Base-by-base conservation (phyloP, 2,113 vertebrate genomes). In the Lepisosteus osseus region DNA sequence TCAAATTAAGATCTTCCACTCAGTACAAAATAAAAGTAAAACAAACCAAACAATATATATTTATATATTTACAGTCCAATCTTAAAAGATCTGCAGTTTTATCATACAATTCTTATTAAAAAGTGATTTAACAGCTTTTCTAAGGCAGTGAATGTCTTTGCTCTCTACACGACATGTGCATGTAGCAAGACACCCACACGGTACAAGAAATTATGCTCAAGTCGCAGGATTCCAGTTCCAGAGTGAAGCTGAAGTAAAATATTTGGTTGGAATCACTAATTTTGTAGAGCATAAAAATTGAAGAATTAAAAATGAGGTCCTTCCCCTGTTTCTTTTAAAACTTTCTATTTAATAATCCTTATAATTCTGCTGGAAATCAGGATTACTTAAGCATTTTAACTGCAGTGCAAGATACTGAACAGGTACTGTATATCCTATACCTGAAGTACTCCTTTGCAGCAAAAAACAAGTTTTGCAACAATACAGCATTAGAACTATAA, bases 81-180 rank as follows among this genome's bases (percentile, higher is more conserved):
- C 84, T 87, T 86, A 77, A 85, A 85, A 70, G 44, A 66, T 86
- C 84, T 76, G 83, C 83, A 86, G 82, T 86, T 85, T 85, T 83
- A 87, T 86, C 83, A 80, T 86, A 89, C 86, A 88, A 77, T 82
- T 86, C 85, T 77, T 79, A 88, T 84, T 84, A 82, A 87, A 87
- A 86, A 59, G 42, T 44, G 11, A 54, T 42, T 84, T 86, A 85
- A 83, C 83, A 84, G 83, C 78, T 80, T 84, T 77, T 76, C 80
- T 85, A 83, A 83, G 86, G 86, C 86, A 87, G 84, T 86, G 76
- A 87, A 85, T 83, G 76, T 85, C 79, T 85, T 78, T 86, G 85
- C 82, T 59, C 64, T 74, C 84, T 74, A 83, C 74, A 82, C 77
- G 82, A 87, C 83, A 81, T 86, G 83, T 75, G 81, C 77, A 80